Base-by-base conservation (phyloP, 2,888 invertebrate genomes). In the Zelleria hepariella region DNA sequence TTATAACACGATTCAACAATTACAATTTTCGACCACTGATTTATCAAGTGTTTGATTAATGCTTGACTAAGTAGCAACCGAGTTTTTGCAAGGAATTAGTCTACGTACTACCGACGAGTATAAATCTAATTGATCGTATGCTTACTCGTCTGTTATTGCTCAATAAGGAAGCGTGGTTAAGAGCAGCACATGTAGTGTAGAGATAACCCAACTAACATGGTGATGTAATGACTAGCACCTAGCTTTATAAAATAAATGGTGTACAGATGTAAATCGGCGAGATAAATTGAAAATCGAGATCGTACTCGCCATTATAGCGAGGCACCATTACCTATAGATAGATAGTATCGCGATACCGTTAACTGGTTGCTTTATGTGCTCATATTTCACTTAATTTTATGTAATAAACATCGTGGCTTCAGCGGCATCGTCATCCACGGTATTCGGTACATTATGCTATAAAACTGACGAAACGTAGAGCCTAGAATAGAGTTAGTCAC, bases 81-180 rank as follows among this genome's bases (percentile, higher is more conserved):
- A 55, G 55, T 55, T 55, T 32, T 55, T 55, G 55, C 32, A 10
- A 18, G 20, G 20, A 18, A 55, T 20, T 15, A 10, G 32, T 42
- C 15, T 2, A 10, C 15, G 15, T 21, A 8, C 51, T 18, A 51
- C 20, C 55, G 21, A 20, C 32, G 55, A 15, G 54, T 25, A 25
- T 18, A 32, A 32, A 10, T 32, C 21, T 55, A 55, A 55, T 55
- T 32, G 18, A 32, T 32, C 32, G 32, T 32, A 32, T 23, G 25
- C 51, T 23, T 56, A n/a, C 48, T 57, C 24, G 32, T 56, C 48
- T 48, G 24, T 47, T 47, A 25, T 57, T 47, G 47, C n/a, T 10
- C 57, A 57, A 57, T 25, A n/a, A 57, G 57, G 57, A 57, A 57
- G 47, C 48, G 24, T 56, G 18, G 20, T 24, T 24, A 6, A 20